phyloP scores from a whole-genome alignment of 2,888 invertebrate genomes.

The Boloria selene region DNA sequence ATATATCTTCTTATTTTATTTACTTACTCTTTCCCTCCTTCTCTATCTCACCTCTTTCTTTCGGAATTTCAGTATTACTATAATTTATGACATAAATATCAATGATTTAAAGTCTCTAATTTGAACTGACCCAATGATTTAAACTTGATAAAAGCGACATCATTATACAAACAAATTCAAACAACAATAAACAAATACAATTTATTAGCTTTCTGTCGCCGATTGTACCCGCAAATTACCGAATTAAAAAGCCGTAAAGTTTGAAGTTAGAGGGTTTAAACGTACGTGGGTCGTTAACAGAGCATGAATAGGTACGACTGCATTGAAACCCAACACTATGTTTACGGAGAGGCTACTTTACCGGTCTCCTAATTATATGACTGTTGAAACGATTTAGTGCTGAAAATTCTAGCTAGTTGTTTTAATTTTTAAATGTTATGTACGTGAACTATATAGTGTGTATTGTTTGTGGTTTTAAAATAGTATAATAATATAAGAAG shows the following conservation, averaged over 20 bases:
- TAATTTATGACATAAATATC: too few species aligned
- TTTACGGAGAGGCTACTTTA: conserved; percentile 16
- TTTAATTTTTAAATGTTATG: neutral
- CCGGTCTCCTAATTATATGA: conserved; percentile 19
- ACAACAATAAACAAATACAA: neutral
- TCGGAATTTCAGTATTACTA: too few species aligned
- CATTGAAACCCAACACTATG: conserved; percentile 19
- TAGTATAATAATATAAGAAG: too few species aligned
- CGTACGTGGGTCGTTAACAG: conserved; percentile 6
- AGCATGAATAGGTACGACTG: conserved; percentile 15
- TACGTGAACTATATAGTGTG: neutral
- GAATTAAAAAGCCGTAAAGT: conserved; percentile 23
- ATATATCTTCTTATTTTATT: too few species aligned
- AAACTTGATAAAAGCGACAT: neutral
- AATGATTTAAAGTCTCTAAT: too few species aligned
- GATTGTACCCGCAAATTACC: conserved; percentile 23
- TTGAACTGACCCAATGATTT: too few species aligned
- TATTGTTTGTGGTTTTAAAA: too few species aligned
- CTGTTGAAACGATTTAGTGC: conserved; percentile 9
- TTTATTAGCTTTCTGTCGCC: neutral
- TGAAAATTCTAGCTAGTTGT: neutral
- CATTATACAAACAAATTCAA: neutral
- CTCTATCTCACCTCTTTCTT: too few species aligned
- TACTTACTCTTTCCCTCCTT: too few species aligned
- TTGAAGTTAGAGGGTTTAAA: conserved; percentile 19